These are phyloP conservation scores for Carettochelys insculpta DNA, from an alignment of 2,113 vertebrate species.

Conservation along the genomic window DNA sequence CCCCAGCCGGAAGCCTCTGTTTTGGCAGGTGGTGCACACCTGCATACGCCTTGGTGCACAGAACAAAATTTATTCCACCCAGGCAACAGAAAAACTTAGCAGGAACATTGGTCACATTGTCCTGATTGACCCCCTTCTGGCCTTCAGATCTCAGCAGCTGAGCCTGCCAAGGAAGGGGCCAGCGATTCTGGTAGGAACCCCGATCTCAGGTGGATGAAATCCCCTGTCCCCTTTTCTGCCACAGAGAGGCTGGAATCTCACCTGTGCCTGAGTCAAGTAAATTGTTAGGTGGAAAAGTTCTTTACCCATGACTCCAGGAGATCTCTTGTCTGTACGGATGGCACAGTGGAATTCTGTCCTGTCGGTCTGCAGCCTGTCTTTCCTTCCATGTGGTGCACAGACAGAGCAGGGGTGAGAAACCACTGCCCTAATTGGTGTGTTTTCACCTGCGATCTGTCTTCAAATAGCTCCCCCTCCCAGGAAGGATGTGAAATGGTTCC, in stretches of 20 bases:
- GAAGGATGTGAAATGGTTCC: not conserved
- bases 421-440: not conserved
- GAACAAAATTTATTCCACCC: no score
- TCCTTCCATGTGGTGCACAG: no score
- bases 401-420: not conserved
- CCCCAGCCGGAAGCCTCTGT: no score
- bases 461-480: not conserved
- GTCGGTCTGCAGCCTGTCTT: not conserved
- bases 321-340: not conserved
- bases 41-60: no score
- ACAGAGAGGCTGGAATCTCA: not conserved
- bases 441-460: not conserved
- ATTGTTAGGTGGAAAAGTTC: not conserved
- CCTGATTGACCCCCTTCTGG: not conserved
- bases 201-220: not conserved
- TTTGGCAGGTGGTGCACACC: no score
- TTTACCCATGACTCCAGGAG: not conserved
- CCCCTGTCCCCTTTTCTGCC: not conserved
- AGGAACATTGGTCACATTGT: not conserved
- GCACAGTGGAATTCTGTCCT: not conserved
- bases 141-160: not conserved
- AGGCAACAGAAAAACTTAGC: no score
- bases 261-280: not conserved
- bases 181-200: not conserved
- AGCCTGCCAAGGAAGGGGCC: not conserved